Evolutionary conservation across 2,113 vertebrate genomes (phyloP).

Genomic region (Mixornis gularis): DNA sequence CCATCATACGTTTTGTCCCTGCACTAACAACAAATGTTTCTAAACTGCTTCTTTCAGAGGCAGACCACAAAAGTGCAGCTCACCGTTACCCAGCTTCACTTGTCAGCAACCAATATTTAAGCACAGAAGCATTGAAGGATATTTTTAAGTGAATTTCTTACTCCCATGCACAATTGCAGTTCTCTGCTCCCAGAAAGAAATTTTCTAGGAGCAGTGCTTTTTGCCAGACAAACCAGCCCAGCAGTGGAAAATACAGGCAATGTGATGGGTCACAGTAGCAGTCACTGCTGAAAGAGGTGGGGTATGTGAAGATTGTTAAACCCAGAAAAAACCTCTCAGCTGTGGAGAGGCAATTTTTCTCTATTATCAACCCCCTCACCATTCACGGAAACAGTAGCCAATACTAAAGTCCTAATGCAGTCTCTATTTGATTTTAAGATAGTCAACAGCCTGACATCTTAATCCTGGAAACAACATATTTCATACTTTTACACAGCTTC

Average conservation of each 20-base stretch:
- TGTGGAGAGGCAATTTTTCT: neutral
- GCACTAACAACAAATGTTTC: neutral
- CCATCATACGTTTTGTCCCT: neutral
- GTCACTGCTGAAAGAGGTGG: neutral
- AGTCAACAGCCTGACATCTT: neutral
- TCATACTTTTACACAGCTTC: neutral
- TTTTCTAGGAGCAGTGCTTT: neutral
- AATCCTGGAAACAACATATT: neutral
- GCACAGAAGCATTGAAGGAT: neutral
- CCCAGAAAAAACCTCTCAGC: neutral
- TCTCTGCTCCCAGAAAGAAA: neutral
- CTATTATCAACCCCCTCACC: neutral
- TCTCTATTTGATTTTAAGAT: neutral
- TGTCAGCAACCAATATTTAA: neutral
- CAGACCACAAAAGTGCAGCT: neutral
- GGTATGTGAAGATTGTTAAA: neutral
- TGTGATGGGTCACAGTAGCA: neutral
- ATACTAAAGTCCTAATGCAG: neutral
- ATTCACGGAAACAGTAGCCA: neutral
- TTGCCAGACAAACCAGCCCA: neutral
- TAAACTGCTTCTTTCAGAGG: neutral
- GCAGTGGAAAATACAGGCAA: neutral
- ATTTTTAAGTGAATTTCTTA: neutral
- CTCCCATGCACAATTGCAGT: neutral
- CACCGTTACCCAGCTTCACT: neutral